Evolutionary conservation across 1,140 invertebrate genomes (phyloP).

Genomic region (Lordiphosa clarofinis): DNA sequence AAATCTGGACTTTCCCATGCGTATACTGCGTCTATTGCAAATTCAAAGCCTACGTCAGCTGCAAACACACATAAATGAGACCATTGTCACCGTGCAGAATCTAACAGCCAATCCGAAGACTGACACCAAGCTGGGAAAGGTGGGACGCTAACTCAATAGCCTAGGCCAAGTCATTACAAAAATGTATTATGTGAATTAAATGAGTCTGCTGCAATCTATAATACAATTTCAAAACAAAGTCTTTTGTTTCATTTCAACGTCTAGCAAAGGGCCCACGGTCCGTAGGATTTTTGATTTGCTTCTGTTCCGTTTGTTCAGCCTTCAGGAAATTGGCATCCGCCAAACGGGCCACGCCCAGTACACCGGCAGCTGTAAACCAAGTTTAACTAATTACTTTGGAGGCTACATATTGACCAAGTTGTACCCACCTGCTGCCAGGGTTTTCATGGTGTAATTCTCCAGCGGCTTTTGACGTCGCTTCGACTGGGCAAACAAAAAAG

Average conservation of each 20-base stretch:
- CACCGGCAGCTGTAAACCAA: slow-evolving; percentile 32
- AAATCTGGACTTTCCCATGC: slow-evolving; percentile 88
- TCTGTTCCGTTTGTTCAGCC: slow-evolving; percentile 21
- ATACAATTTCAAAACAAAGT: slow-evolving; percentile 5
- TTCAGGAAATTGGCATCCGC: slow-evolving; percentile 59
- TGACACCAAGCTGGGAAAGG: slow-evolving; percentile 95
- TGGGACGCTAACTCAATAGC: slow-evolving; percentile 83
- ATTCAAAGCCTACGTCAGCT: slow-evolving; percentile 94
- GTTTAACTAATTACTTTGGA: background rate
- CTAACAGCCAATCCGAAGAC: slow-evolving; percentile 98
- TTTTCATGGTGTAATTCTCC: slow-evolving; percentile 55
- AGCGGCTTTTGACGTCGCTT: slow-evolving; percentile 38
- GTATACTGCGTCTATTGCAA: slow-evolving; percentile 92
- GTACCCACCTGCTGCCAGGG: slow-evolving; percentile 48
- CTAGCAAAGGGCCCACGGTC: slow-evolving; percentile 50
- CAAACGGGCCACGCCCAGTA: slow-evolving; percentile 51
- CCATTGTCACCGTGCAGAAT: slow-evolving; percentile 93
- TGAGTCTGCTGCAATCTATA: slow-evolving; percentile 8
- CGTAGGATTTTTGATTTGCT: slow-evolving; percentile 12
- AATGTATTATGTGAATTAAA: slow-evolving; percentile 8
- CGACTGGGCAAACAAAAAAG: slow-evolving; percentile 44
- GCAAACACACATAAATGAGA: slow-evolving; percentile 97
- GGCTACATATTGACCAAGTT: background rate
- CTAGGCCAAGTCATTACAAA: background rate
- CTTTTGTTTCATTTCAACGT: slow-evolving; percentile 20